Evolutionary conservation across 2,797 vertebrate genomes (phyloP), one percentile per base, ranked within the genome.

Genomic region (Tapera naevia): DNA sequence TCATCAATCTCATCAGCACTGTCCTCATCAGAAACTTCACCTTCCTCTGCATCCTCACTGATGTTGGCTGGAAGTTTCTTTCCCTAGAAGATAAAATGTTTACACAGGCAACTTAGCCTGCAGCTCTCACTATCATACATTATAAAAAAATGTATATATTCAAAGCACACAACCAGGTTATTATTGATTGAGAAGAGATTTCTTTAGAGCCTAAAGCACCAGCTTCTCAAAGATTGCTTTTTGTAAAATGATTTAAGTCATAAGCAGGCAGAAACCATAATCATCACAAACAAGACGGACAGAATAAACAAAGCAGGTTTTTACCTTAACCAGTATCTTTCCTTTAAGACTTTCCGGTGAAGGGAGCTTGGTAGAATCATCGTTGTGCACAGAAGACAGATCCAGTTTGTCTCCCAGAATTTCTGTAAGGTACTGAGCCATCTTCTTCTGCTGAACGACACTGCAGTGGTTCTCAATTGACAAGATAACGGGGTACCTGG

Each of bases 401-500:
- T 99, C 98, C 97, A 99, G 97, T 95, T 99, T 99, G 94, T 99
- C 99, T 19, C 98, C 99, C 14, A 99, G 97, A 88, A 99, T 98
- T 95, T 99, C 99, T 1, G 66, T 97, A 60, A 99, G 98, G 72
- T 99, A 99, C 96, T 98, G 98, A 33, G 99, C 99, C 99, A 99
- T 99, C 97, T 99, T 99, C 97, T 99, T 99, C 95, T 99, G 99
- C 97, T 99, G 99, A 45, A 98, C 45, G 2, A 99, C 99, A 5
- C 99, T 99, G 97, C 99, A 99, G 96, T 99, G 99, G 97, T 99
- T 99, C 98, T 99, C 99, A 13, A 99, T 98, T 33, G 99, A 99
- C 94, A 99, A 97, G 97, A 99, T 99, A 94, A 99, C 98, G 1
- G 99, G 99, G 94, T 98, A 99, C 74, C 99, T 99, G 95, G 10